A percentile compares a stretch with the other conserved stretches of the same genome.
Evolutionary conservation across 2,888 invertebrate genomes (phyloP).

Genomic region (Pristionchus japonicus): DNA sequence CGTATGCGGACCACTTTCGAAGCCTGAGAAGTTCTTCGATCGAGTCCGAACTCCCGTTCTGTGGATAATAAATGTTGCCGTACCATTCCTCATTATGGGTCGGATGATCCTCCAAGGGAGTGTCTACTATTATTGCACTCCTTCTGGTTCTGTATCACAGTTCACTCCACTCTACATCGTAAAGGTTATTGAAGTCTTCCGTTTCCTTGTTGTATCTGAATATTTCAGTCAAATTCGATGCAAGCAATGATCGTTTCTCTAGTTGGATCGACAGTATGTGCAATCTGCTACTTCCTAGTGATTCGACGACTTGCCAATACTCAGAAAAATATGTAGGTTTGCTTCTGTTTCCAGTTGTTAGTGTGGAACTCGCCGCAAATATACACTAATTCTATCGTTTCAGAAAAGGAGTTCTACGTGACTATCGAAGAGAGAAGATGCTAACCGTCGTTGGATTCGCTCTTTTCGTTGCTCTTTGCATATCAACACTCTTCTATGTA

Average conservation of each 20-base stretch:
- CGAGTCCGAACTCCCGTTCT: neutral
- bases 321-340: neutral
- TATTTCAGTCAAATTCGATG: neutral
- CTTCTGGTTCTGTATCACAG: neutral
- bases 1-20: neutral
- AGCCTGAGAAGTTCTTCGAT: neutral
- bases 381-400: neutral
- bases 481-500: neutral
- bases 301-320: neutral
- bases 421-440: conserved; percentile 6
- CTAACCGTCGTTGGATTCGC: neutral
- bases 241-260: neutral
- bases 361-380: neutral
- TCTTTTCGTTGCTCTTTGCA: neutral
- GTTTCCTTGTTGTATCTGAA: neutral
- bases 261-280: neutral
- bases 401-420: neutral
- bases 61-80: neutral
- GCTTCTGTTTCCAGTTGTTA: neutral
- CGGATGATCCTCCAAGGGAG: neutral
- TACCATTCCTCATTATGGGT: neutral
- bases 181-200: neutral
- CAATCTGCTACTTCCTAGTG: neutral
- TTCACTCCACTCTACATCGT: neutral
- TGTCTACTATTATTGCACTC: neutral